Evolutionary conservation across 2,888 invertebrate genomes (phyloP).

Genomic region (Nipponacmea schrenckii): DNA sequence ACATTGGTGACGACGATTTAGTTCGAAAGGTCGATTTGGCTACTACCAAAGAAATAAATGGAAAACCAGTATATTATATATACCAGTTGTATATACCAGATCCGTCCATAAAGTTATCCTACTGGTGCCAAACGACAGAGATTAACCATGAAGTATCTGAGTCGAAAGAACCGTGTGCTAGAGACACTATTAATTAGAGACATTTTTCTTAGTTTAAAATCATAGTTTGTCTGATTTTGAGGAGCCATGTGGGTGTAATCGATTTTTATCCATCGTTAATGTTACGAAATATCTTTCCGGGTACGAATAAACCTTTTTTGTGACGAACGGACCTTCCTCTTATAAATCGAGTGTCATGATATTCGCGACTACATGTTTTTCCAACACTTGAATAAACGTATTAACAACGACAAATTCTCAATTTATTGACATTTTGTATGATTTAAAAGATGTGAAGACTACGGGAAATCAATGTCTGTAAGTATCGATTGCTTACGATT

Average conservation of each 20-base stretch:
- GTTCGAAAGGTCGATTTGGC: slow-evolving; percentile 29
- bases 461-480: background rate
- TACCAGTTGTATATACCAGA: background rate
- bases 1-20: slow-evolving; percentile 23
- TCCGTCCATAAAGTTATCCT: background rate
- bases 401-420: background rate
- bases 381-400: background rate
- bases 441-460: background rate
- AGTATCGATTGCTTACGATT: too few species aligned
- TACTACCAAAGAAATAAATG: background rate
- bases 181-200: background rate
- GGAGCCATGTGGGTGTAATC: background rate
- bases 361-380: background rate
- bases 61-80: too few species aligned
- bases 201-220: background rate
- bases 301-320: background rate
- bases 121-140: background rate
- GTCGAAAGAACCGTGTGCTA: background rate
- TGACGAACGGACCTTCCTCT: too few species aligned
- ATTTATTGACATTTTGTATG: too few species aligned
- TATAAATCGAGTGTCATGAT: background rate
- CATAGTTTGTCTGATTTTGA: background rate
- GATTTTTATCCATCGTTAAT: background rate
- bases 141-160: background rate
- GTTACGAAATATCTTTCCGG: background rate